phyloP scores from a whole-genome alignment of 2,888 invertebrate genomes.

The Drosophila acutilabella region DNA sequence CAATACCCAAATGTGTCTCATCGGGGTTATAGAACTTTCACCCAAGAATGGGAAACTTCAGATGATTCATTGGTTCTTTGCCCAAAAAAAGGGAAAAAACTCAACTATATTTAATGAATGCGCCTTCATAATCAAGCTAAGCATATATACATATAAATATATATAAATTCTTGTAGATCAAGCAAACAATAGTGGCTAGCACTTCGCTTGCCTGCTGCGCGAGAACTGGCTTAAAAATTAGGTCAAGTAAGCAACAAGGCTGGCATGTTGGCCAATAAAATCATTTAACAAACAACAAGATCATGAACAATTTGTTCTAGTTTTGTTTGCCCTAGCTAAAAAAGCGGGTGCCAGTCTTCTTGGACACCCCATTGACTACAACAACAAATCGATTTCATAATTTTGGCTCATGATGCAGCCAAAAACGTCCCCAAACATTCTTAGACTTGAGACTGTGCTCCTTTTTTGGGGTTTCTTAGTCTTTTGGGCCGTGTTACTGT shows the following conservation, averaged over 20 bases:
- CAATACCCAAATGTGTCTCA: conserved; percentile 25
- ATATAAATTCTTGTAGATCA: conserved; percentile 10
- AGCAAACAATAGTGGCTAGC: not conserved
- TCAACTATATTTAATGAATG: conserved; percentile 34
- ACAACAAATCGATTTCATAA: conserved; percentile 54
- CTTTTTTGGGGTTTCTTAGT: conserved; percentile 33
- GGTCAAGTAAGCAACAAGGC: conserved; percentile 54
- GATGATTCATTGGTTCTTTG: conserved; percentile 52
- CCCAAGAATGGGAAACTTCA: conserved; percentile 31
- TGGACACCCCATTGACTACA: conserved; percentile 16
- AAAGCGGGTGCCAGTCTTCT: conserved; percentile 24
- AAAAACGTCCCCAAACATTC: not conserved
- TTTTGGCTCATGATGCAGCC: conserved; percentile 46
- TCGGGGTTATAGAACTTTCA: conserved; percentile 65
- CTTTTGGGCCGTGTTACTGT: conserved; percentile 30
- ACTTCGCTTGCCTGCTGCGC: no score
- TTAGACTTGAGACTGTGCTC: not conserved
- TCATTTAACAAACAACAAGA: conserved; percentile 47
- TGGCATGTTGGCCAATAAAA: conserved; percentile 31
- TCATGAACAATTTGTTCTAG: conserved; percentile 78
- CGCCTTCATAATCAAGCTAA: conserved; percentile 21
- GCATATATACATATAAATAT: conserved; percentile 3
- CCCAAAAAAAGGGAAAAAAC: conserved; percentile 4
- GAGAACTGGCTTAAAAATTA: conserved; percentile 32
- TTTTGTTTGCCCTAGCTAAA: conserved; percentile 54